Base-by-base conservation (phyloP, 2,113 vertebrate species). In the Narcine bancroftii region DNA sequence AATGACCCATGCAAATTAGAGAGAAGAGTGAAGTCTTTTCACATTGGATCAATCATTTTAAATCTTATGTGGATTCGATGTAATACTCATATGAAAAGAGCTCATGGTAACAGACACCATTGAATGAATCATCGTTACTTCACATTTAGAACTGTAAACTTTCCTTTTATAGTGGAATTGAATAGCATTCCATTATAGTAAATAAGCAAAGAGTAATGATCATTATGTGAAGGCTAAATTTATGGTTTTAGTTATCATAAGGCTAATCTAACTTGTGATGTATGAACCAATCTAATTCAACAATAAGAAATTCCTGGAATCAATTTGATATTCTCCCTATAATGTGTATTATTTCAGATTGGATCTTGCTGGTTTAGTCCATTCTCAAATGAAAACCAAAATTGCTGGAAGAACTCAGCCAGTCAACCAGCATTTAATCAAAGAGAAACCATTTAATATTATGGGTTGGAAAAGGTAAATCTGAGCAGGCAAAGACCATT, bases 131-230 rank as follows among this genome's bases (percentile, higher is more conserved):
- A 85, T 56, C 56, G 53, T 7, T 87, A 63, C 53, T 60, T 87
- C 81, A 63, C 53, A 87, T 87, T 87, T 87, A n/a, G 53, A 60
- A 87, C 56, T 21, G 53, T 15, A 56, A 87, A 36, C 81, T 87
- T 87, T 42, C 5, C 33, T 60, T n/a, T 13, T 60, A n/a, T 26
- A 83, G 3, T 2, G 29, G 29, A 47, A 83, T 47, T 53, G 26
- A 83, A 83, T 50, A 11, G 10, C 29, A 83, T 26, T 56, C 45
- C 47, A 53, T n/a, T 47, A 53, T 83, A 53, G 47, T 11, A 83
- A 9, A 15, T 45, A 47, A n/a, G n/a, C n/a, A n/a, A n/a, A n/a
- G n/a, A n/a, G n/a, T n/a, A n/a, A n/a, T n/a, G n/a, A n/a, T n/a
- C n/a, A n/a, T n/a, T n/a, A n/a, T n/a, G n/a, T n/a, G n/a, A n/a